A percentile compares a stretch with the other conserved stretches of the same genome.
Conservation (phyloP, 2,888 invertebrate species). For the Hypsopygia costalis region DNA sequence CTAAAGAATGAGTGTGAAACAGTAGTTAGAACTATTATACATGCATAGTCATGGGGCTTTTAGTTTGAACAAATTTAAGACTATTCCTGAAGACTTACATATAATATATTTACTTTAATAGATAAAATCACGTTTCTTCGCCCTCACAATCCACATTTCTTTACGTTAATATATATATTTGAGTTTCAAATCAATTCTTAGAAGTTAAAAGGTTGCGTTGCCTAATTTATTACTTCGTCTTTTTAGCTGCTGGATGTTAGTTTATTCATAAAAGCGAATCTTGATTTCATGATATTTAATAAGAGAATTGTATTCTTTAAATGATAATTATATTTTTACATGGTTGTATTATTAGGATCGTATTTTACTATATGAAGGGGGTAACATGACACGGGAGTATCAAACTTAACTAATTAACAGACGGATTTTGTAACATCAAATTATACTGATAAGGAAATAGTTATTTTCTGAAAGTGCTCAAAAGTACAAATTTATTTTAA, state of each 20-base stretch:
- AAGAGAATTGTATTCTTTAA: conserved; percentile 1
- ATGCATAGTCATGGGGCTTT: too few relatives aligned
- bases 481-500: too few relatives aligned
- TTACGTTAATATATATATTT: too few relatives aligned
- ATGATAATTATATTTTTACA: conserved; percentile 8
- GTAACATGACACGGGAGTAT: conserved; percentile 1
- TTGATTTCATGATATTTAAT: conserved; percentile 4
- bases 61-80: too few relatives aligned
- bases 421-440: background rate
- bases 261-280: conserved; percentile 1
- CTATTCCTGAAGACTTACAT: too few relatives aligned
- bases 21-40: too few relatives aligned
- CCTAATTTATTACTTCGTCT: conserved; percentile 3
- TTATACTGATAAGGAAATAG: background rate
- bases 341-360: conserved; percentile 3
- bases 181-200: too few relatives aligned
- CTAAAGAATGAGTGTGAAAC: too few relatives aligned
- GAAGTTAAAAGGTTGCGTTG: background rate
- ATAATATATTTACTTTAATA: too few relatives aligned
- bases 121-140: too few relatives aligned
- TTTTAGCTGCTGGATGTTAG: conserved; percentile 2
- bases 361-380: conserved; percentile 2
- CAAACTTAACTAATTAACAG: background rate
- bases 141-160: too few relatives aligned
- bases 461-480: too few relatives aligned